Conservation (phyloP, 2,888 invertebrate species). For the Drosophila antonietae region DNA sequence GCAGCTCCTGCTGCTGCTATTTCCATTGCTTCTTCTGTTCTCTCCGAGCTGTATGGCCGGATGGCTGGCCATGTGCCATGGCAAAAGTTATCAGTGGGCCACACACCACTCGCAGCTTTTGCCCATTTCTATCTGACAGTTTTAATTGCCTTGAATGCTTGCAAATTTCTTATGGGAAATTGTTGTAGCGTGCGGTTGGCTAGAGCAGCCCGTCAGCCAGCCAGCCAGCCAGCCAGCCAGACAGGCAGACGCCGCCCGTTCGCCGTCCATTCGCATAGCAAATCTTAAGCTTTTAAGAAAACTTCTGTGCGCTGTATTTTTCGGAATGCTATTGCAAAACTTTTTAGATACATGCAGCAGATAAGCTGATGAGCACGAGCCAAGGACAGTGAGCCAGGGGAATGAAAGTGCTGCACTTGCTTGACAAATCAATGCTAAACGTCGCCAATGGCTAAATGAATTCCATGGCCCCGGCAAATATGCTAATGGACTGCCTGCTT, state of each 20-base stretch:
- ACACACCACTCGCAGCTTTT: slow-evolving; percentile 33
- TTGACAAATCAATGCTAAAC: slow-evolving; percentile 62
- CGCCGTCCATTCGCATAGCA: slow-evolving; percentile 16
- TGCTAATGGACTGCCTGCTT: slow-evolving; percentile 25
- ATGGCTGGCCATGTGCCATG: slow-evolving; percentile 67
- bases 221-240: slow-evolving; percentile 43
- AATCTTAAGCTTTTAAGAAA: slow-evolving; percentile 65
- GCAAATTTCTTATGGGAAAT: slow-evolving; percentile 74
- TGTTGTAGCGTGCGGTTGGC: slow-evolving; percentile 73
- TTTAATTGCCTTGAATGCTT: slow-evolving; percentile 79
- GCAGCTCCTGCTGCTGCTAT: slow-evolving; percentile 7
- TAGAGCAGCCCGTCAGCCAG: slow-evolving; percentile 32
- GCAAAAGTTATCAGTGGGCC: slow-evolving; percentile 69
- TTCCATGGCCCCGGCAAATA: slow-evolving; percentile 32
- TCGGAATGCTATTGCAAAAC: slow-evolving; percentile 68
- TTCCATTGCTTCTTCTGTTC: slow-evolving; percentile 1
- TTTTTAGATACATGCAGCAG: slow-evolving; percentile 72
- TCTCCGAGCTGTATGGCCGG: slow-evolving; percentile 8
- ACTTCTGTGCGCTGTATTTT: slow-evolving; percentile 59
- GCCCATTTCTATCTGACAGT: slow-evolving; percentile 68
- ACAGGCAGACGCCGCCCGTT: slow-evolving; percentile 42
- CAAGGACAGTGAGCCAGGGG: background rate
- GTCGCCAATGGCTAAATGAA: slow-evolving; percentile 30
- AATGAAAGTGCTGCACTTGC: slow-evolving; percentile 40
- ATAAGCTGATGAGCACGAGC: slow-evolving; percentile 58